Base-by-base conservation (phyloP, 2,113 vertebrate genomes). In the Isurus oxyrinchus region DNA sequence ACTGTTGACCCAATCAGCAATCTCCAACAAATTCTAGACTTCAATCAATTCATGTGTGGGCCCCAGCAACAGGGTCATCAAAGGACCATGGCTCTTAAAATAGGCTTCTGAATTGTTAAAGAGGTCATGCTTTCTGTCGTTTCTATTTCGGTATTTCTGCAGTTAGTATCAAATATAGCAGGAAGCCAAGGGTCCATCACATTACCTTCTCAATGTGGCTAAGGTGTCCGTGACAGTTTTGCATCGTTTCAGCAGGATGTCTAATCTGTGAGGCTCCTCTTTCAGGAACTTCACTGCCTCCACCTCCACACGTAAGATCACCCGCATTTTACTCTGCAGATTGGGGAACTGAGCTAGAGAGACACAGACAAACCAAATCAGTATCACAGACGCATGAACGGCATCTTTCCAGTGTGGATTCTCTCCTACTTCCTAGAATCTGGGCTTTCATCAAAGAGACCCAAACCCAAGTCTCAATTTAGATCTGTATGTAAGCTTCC, bases 261-360 rank as follows among this genome's bases (percentile, higher is more conserved):
- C 99, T 1, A 99, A 98, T 96, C 99, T 98, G 97, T 99, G 99
- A 0, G 99, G 99, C 97, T 99, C 99, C 97, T 99, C 99, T 97
- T 99, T 99, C 96, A 99, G 98, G 98, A 99, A 99, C 96, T 99
- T 99, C 69, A 99, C 99, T 0, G 99, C 99, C 97, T 99, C 99
- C 97, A 99, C 99, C 97, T 99, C 99, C 96, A 99, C 99, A 4
- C 99, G 98, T 96, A 99, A 98, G 97, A 99, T 99, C 61, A 99
- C 99, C 5, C 99, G 98, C 99, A 99, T 99, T 98, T 99, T 99
- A 98, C 99, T 99, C 98, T 99, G 99, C 97, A 99, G 98, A 96
- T 99, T 98, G 27, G 99, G 99, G 97, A 99, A 99, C 97, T 99
- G 99, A 97, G 99, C 99, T 99, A 97, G 0, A 79, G 97, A 59